Evolutionary conservation across 2,888 invertebrate species (phyloP).

Genomic region (Hypercompe scribonia): DNA sequence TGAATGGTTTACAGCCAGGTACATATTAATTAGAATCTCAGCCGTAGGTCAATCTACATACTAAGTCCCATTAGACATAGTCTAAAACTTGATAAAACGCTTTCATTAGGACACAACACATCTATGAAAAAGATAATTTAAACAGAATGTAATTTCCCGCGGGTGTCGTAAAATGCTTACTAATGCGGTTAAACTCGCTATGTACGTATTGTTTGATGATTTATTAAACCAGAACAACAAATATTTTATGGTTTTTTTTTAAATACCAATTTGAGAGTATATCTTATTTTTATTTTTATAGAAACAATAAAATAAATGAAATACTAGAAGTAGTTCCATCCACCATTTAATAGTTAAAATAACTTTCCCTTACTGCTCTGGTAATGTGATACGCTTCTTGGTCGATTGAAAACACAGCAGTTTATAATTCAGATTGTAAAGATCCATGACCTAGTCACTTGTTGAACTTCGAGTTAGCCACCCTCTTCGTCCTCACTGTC

Average conservation of each 20-base stretch:
- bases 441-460: no score
- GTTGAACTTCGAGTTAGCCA: no score
- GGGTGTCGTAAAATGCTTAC: conserved; percentile 6
- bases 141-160: conserved; percentile 13
- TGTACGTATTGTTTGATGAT: no score
- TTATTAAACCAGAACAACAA: not conserved
- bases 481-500: no score
- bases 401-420: no score
- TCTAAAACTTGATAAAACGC: not conserved
- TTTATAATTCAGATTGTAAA: no score
- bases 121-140: conserved; percentile 11
- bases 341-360: no score
- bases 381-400: no score
- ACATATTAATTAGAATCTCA: not conserved
- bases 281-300: no score
- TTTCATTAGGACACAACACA: conserved; percentile 7
- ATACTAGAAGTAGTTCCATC: no score
- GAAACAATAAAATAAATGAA: no score
- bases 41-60: not conserved
- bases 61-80: not conserved
- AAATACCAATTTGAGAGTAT: not conserved
- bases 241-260: not conserved
- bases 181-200: not conserved
- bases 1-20: not conserved
- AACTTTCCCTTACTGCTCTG: no score